phyloP scores from a whole-genome alignment of 2,113 vertebrate species.

The Desmodus rotundus region DNA sequence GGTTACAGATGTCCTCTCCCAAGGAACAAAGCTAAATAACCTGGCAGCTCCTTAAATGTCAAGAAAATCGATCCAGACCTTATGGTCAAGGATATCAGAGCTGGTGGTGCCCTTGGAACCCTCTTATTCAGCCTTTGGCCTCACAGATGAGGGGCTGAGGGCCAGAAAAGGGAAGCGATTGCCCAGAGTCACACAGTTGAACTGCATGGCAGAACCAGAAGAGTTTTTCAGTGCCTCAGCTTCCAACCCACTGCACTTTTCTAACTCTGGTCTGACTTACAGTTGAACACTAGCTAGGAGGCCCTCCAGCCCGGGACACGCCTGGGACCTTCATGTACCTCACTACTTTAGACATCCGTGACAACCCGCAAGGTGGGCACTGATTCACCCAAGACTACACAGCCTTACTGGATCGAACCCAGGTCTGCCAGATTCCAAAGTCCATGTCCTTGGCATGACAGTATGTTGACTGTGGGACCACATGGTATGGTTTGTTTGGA shows the following conservation, averaged over 20 bases:
- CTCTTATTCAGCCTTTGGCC: background rate
- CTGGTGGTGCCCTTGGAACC: background rate
- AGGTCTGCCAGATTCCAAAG: background rate
- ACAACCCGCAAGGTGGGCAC: background rate
- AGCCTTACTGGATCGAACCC: background rate
- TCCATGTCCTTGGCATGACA: background rate
- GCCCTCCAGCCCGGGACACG: background rate
- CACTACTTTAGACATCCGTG: background rate
- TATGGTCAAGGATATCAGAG: background rate
- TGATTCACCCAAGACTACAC: background rate
- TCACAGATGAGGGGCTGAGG: background rate
- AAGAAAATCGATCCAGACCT: background rate
- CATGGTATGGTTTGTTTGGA: background rate
- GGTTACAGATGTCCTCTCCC: background rate
- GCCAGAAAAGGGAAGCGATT: background rate
- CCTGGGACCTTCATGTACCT: background rate
- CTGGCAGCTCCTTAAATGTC: background rate
- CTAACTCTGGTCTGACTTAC: background rate
- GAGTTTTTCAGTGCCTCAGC: too few relatives aligned
- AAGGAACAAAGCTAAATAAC: background rate
- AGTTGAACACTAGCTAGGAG: background rate
- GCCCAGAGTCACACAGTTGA: background rate
- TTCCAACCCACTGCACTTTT: background rate
- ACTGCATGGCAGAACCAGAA: background rate
- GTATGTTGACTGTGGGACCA: background rate